A percentile compares a stretch with the other conserved stretches of the same genome.
Conservation (phyloP, 2,888 invertebrate genomes). For the Mantis religiosa region DNA sequence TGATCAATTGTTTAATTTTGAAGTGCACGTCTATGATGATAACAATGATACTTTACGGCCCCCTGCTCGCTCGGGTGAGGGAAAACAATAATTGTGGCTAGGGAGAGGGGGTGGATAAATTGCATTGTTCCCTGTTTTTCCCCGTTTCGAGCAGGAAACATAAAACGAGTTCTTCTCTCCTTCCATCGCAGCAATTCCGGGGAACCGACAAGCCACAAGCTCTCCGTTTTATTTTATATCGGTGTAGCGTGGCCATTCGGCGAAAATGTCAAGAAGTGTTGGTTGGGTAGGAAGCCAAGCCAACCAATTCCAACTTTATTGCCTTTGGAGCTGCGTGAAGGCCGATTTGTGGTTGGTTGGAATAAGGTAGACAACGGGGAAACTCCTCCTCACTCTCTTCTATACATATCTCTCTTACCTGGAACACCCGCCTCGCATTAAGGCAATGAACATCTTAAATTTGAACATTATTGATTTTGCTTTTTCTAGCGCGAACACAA, state of each 20-base stretch:
- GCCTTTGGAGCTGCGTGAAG: conserved; percentile 4
- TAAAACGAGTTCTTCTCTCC: background rate
- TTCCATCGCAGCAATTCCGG: background rate
- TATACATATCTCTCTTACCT: background rate
- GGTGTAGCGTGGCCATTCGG: conserved; percentile 21
- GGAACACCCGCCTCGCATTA: background rate
- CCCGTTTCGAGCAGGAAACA: background rate
- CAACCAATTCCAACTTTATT: conserved; percentile 32
- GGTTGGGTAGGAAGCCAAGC: conserved; percentile 25
- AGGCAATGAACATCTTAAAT: too few species aligned
- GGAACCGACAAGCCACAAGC: conserved; percentile 1
- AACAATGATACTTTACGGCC: background rate
- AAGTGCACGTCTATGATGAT: background rate
- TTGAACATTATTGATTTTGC: too few species aligned
- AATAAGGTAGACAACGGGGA: conserved; percentile 23
- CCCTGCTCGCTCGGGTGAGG: background rate
- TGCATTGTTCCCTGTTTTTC: background rate
- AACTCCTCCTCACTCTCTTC: background rate
- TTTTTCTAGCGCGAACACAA: too few species aligned
- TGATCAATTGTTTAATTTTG: background rate
- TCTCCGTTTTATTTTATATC: conserved; percentile 23
- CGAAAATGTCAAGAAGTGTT: conserved; percentile 30
- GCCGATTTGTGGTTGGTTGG: conserved; percentile 31
- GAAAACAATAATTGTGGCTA: background rate
- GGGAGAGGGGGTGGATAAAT: background rate